Base-by-base conservation (phyloP, 2,797 vertebrate genomes). In the Coregonus ussuriensis region DNA sequence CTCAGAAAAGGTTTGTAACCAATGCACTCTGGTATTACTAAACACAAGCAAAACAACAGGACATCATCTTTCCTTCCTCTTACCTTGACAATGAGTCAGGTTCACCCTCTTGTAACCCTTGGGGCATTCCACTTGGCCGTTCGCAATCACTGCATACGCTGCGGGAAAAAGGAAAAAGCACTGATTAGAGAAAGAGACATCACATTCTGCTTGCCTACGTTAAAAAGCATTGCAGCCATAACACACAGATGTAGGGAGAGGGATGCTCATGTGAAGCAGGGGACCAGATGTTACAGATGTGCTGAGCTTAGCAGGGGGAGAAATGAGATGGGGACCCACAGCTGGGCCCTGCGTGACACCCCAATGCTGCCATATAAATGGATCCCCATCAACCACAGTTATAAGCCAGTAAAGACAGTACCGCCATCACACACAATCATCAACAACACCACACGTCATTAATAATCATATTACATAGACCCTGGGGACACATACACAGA, bases 31-130 rank as follows among this genome's bases (percentile, higher is more conserved):
- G 47, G n/a, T 41, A 33, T 67, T 14, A 68, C 31, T 33, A 33
- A 15, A 16, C 66, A 18, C 33, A 72, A 29, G 25, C 47, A 53
- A 35, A 72, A 7, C 14, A 51, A 72, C 47, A 53, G 70, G 16
- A n/a, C 6, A 7, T 54, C 75, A 62, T n/a, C n/a, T 16, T 59
- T 21, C 4, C 4, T 53, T 75, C 31, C 25, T 65, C 94, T 94
- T 95, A 98, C 97, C 97, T 96, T 97, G 96, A 91, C 97, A 98
- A 82, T 97, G 96, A 83, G 95, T 96, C 74, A 82, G 75, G 83
- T 98, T 98, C 90, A 96, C 86, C 68, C 93, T 94, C 89, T 96
- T 98, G 86, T 96, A 98, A 7, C 97, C 97, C 79, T 93, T 95
- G 77, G 96, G 93, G 90, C 97, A 98, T 81, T 97, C 95, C 85